Percentiles rank a stretch among this genome's conserved stretches.
Conservation (phyloP, 2,888 invertebrate species). For the Gortyna flavago region DNA sequence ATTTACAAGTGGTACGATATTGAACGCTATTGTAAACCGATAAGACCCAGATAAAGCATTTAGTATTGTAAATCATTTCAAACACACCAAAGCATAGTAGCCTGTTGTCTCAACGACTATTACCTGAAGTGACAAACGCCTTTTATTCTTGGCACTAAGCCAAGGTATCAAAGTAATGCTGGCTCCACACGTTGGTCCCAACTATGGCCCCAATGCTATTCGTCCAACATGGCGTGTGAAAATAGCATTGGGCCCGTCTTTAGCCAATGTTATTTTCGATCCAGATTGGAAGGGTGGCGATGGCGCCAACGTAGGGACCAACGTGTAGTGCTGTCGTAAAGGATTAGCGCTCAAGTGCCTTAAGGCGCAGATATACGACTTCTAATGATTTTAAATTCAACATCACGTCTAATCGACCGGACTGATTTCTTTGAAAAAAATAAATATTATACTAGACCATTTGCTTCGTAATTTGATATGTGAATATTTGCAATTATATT, state of each 20-base stretch:
- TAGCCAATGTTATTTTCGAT: not conserved
- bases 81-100: not conserved
- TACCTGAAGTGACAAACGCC: constrained; percentile 31
- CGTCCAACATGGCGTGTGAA: not conserved
- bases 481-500: too few relatives aligned
- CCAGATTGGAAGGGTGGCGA: not conserved
- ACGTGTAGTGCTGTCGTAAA: not conserved
- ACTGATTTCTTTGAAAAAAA: too few relatives aligned
- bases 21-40: not conserved
- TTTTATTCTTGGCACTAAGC: constrained; percentile 19
- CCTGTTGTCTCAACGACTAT: constrained; percentile 1
- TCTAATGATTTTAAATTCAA: too few relatives aligned
- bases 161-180: constrained; percentile 7
- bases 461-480: too few relatives aligned
- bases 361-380: too few relatives aligned
- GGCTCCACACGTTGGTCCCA: too few relatives aligned
- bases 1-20: not conserved
- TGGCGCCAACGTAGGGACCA: not conserved
- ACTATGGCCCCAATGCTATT: not conserved
- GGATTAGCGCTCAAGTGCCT: constrained; percentile 24
- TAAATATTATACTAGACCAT: too few relatives aligned
- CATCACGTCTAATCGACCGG: too few relatives aligned
- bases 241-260: not conserved
- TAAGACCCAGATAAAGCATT: not conserved
- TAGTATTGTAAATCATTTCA: not conserved